Conservation (phyloP, 2,888 invertebrate species). For the Parascotia fuliginaria region DNA sequence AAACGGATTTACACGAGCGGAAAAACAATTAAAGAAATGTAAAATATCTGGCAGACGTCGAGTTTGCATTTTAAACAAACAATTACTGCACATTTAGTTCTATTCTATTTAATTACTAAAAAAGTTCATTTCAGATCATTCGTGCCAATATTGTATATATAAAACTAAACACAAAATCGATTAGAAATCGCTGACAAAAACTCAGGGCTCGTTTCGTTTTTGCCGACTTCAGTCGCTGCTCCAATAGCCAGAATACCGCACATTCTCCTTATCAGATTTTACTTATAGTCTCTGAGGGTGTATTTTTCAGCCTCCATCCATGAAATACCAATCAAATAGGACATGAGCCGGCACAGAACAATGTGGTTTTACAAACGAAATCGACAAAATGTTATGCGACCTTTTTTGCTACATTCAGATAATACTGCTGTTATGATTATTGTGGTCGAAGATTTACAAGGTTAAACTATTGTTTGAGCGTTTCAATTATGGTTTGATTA, state of each 20-base stretch:
- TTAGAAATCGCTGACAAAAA: conserved; percentile 14
- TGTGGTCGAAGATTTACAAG: conserved; percentile 2
- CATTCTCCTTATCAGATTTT: conserved; percentile 57
- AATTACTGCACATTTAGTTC: too few species aligned
- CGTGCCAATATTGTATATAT: background rate
- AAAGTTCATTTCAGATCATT: too few species aligned
- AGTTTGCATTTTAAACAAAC: too few species aligned
- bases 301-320: conserved; percentile 45
- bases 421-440: conserved; percentile 21
- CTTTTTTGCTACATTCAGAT: background rate
- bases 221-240: conserved; percentile 32
- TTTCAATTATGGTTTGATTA: conserved; percentile 3
- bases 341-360: conserved; percentile 10
- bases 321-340: conserved; percentile 50
- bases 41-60: too few species aligned
- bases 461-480: background rate
- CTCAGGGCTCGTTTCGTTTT: conserved; percentile 29
- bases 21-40: too few species aligned
- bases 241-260: conserved; percentile 30
- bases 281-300: conserved; percentile 37
- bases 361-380: too few species aligned
- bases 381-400: too few species aligned
- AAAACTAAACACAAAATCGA: conserved; percentile 4
- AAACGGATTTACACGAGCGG: too few species aligned
- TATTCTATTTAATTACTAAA: too few species aligned